Conservation (phyloP, 2,113 vertebrate genomes). For the Falcunculus frontatus region DNA sequence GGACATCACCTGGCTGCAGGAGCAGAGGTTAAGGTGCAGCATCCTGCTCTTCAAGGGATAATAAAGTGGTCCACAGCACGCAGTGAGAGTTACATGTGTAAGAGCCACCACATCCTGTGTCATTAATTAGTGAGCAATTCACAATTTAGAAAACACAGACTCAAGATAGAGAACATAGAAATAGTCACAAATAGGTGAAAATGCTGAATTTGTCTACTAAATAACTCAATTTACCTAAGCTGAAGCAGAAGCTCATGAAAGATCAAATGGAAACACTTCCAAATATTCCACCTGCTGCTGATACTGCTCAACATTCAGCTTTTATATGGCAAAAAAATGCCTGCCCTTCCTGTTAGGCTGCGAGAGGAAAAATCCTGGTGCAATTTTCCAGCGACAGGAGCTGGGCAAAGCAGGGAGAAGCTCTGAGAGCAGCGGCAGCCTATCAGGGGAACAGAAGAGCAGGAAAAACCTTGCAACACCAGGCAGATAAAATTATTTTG, state of each 20-base stretch:
- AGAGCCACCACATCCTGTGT: too few species aligned
- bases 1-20: background rate
- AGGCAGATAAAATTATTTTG: background rate
- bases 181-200: background rate
- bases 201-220: background rate
- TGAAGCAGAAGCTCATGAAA: background rate
- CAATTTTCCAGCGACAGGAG: background rate
- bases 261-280: background rate
- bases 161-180: background rate
- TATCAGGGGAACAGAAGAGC: background rate
- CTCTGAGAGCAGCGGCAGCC: background rate
- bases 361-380: background rate
- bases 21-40: background rate
- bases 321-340: background rate
- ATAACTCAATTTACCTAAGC: background rate
- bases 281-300: background rate
- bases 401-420: background rate
- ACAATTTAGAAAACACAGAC: background rate
- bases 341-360: background rate
- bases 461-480: background rate
- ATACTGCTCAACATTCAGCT: background rate
- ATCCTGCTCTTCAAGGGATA: background rate
- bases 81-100: background rate
- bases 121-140: background rate
- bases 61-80: rapidly evolving